Percentiles rank a stretch among this genome's conserved stretches.
Conservation (phyloP, 2,797 vertebrate genomes). For the Cyclura pinguis region DNA sequence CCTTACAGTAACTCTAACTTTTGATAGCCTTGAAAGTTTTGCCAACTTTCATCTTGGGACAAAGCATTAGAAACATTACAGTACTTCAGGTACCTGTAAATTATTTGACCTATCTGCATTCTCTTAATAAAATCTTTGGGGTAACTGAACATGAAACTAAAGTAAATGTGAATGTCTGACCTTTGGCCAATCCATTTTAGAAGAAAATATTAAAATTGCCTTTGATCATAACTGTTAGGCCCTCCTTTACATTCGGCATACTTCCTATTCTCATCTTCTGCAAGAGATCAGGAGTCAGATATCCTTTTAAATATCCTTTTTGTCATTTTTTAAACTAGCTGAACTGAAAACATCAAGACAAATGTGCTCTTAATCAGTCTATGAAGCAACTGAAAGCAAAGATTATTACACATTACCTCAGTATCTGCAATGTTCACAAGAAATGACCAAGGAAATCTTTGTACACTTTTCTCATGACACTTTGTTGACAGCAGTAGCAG, state of each 20-base stretch:
- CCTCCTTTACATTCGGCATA: neutral
- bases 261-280: neutral
- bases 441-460: slow-evolving; percentile 90
- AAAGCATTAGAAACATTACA: slow-evolving; percentile 54
- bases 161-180: slow-evolving; percentile 27
- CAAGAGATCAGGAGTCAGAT: slow-evolving; percentile 3
- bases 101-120: slow-evolving; percentile 50
- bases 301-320: neutral
- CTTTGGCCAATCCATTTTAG: slow-evolving; percentile 34
- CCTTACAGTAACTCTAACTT: slow-evolving; percentile 55
- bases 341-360: slow-evolving; percentile 18
- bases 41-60: slow-evolving; percentile 69
- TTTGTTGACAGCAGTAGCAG: slow-evolving; percentile 80
- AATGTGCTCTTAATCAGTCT: slow-evolving; percentile 4
- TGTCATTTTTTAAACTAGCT: neutral
- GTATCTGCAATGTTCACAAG: slow-evolving; percentile 75
- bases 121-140: slow-evolving; percentile 54
- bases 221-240: slow-evolving; percentile 19
- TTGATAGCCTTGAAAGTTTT: slow-evolving; percentile 62
- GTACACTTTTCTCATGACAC: slow-evolving; percentile 88
- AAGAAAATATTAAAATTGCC: slow-evolving; percentile 35
- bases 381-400: slow-evolving; percentile 58
- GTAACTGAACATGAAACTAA: neutral
- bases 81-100: slow-evolving; percentile 55
- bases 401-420: slow-evolving; percentile 66